Base-by-base conservation (phyloP, 2,797 vertebrate genomes). In the Pipistrellus pipistrellus region DNA sequence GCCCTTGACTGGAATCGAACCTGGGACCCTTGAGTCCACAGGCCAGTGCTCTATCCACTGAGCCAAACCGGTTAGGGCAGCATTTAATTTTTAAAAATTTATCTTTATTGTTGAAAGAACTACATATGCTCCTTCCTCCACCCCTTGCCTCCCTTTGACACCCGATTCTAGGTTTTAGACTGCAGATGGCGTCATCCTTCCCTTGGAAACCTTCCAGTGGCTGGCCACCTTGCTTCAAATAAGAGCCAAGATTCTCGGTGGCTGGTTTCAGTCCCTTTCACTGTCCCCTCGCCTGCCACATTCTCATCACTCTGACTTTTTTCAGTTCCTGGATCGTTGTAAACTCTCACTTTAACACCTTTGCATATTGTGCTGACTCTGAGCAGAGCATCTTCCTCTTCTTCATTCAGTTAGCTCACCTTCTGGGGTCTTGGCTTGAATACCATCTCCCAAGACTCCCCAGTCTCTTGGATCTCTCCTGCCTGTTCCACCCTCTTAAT, bases 211-310 rank as follows among this genome's bases (percentile, higher is more conserved):
- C 25, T 81, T 84, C 71, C 32, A 6, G 3, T 46, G 32, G 25
- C n/a, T 93, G 75, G 13, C 27, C n/a, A 84, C 30, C 32, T 94
- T 66, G 75, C 57, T 94, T 73, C 44, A 46, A 76, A 32, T 41
- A 72, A 80, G 32, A 86, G 27, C 20, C 12, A 48, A 75, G 76
- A 32, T 72, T 76, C 48, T 57, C 21, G 17, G 30, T 62, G n/a
- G 32, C 66, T 85, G 53, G 8, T 80, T 85, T 89, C 68, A 20
- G 59, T 4, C 53, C n/a, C 64, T 57, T 84, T 44, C 32, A 23
- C 53, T 80, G 73, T 46, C 11, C 25, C 44, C 21, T 69, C 23
- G 17, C 38, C 44, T 72, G 8, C 41, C 23, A 66, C n/a, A 18
- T 62, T 68, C 21, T 75, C 69, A 25, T 55, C 41, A 72, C 12